Percentiles rank a stretch among this genome's conserved stretches.
These are phyloP conservation scores for Echinops telfairi DNA, from an alignment of 2,113 vertebrate species.

Conservation along the genomic window DNA sequence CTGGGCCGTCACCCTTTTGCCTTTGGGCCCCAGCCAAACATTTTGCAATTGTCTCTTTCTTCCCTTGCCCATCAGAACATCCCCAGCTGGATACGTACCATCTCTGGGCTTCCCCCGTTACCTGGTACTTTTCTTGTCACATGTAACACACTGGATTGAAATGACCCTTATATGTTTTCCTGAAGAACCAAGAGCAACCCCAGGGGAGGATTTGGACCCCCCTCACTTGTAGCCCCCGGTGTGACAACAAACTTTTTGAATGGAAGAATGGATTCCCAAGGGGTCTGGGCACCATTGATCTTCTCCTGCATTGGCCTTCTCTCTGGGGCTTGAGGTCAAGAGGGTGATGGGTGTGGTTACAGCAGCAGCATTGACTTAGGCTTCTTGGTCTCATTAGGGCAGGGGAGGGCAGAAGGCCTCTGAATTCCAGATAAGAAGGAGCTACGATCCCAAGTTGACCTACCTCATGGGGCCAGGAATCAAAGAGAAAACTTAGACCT, in stretches of 20 bases:
- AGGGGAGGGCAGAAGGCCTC: not conserved
- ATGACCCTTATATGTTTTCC: not conserved
- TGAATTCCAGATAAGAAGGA: not conserved
- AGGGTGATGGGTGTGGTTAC: not conserved
- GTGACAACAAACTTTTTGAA: not conserved
- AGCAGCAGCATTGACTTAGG: not conserved
- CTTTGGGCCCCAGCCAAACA: not conserved
- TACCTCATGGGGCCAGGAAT: not conserved
- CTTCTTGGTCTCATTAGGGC: not conserved
- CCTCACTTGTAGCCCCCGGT: not conserved
- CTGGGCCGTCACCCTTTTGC: not conserved
- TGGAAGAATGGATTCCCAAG: not conserved
- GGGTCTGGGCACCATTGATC: not conserved
- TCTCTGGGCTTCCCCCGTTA: not conserved
- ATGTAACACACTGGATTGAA: not conserved
- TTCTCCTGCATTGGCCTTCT: not conserved
- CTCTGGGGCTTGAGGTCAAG: not conserved
- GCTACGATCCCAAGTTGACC: not conserved
- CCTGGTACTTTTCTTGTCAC: not conserved
- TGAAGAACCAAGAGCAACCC: not conserved
- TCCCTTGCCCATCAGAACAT: not conserved
- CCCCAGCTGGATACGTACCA: not conserved
- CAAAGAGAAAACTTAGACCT: not conserved
- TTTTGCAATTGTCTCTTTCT: not conserved
- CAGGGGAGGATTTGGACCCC: not conserved